Evolutionary conservation across 2,797 vertebrate species (phyloP).

Genomic region (Pseudotriccus pelzelni): DNA sequence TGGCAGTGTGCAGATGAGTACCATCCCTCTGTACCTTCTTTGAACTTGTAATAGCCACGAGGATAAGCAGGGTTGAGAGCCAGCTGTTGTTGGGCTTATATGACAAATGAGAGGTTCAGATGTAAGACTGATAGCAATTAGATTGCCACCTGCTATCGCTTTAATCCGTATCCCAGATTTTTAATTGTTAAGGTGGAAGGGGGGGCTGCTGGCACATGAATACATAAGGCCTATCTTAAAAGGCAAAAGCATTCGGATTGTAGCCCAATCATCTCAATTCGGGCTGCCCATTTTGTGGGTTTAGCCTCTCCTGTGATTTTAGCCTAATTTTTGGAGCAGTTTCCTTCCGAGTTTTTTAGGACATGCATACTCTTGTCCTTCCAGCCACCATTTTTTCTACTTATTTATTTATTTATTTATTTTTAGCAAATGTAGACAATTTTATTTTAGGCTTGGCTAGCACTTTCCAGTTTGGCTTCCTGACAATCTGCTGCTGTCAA

Average conservation of each 20-base stretch:
- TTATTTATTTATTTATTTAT: background rate
- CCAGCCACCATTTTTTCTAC: background rate
- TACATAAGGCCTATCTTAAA: background rate
- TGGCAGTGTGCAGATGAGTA: background rate
- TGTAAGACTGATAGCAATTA: constrained; percentile 63
- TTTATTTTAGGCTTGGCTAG: background rate
- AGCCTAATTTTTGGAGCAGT: background rate
- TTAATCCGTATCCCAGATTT: constrained; percentile 54
- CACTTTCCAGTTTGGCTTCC: constrained; percentile 35
- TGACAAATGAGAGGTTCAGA: constrained; percentile 59
- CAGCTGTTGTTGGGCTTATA: constrained; percentile 56
- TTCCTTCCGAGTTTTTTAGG: background rate
- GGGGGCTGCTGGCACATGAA: constrained; percentile 6
- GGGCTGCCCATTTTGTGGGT: background rate
- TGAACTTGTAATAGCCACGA: constrained; percentile 23
- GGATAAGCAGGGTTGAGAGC: constrained; percentile 45
- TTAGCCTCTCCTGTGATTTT: background rate
- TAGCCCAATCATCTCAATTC: background rate
- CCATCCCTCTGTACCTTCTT: background rate
- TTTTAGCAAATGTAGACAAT: background rate
- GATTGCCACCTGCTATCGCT: constrained; percentile 68
- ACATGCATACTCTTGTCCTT: background rate
- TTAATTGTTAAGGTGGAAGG: constrained; percentile 18
- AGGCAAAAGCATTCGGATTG: background rate
- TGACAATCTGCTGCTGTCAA: constrained; percentile 30